A percentile compares a stretch with the other conserved stretches of the same genome.
Evolutionary conservation across 2,113 vertebrate species (phyloP).

Genomic region (Eubucco bourcierii): DNA sequence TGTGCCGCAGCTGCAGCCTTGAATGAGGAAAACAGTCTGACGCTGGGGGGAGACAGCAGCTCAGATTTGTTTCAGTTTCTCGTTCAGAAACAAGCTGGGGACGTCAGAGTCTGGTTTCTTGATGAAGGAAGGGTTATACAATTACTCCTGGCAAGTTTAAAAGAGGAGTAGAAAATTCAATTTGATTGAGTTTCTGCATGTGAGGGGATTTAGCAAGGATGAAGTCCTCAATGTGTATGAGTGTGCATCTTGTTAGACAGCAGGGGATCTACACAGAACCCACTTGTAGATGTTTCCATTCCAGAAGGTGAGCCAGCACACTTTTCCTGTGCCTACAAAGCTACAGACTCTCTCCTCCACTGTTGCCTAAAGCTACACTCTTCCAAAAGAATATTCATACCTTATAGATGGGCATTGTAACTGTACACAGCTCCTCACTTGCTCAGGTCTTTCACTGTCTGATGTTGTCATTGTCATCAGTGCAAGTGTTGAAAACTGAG

Average conservation of each 20-base stretch:
- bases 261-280: background rate
- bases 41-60: conserved; percentile 61
- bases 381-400: background rate
- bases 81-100: background rate
- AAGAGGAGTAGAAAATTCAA: background rate
- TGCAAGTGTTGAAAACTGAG: background rate
- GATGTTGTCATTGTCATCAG: background rate
- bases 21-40: background rate
- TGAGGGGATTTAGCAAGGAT: background rate
- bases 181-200: background rate
- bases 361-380: background rate
- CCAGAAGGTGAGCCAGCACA: background rate
- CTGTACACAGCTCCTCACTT: background rate
- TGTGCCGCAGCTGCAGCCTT: background rate
- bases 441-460: background rate
- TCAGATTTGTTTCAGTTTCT: conserved; percentile 8
- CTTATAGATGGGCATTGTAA: background rate
- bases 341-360: background rate
- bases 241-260: background rate
- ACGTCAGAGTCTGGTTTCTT: background rate
- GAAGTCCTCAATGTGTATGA: background rate
- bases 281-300: background rate
- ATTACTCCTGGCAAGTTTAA: background rate
- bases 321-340: background rate
- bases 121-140: background rate